Evolutionary conservation across 2,888 invertebrate genomes (phyloP).

Genomic region (Reticulitermes lucifugus): DNA sequence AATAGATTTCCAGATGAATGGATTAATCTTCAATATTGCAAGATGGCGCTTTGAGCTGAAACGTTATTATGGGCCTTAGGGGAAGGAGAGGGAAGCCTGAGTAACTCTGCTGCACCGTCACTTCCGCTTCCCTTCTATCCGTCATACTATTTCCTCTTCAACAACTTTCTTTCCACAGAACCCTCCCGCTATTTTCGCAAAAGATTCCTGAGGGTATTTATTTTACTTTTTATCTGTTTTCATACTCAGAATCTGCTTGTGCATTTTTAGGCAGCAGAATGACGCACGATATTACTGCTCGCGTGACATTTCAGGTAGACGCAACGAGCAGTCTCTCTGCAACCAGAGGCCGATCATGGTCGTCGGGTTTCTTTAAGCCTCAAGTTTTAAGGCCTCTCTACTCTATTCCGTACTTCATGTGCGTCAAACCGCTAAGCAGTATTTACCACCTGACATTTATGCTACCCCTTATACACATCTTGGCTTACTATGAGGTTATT

Average conservation of each 20-base stretch:
- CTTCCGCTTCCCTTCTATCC: not conserved
- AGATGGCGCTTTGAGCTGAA: slow-evolving; percentile 14
- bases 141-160: not conserved
- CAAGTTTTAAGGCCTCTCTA: not conserved
- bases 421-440: not conserved
- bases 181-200: not conserved
- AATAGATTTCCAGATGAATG: slow-evolving; percentile 47
- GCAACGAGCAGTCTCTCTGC: not conserved
- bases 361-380: not conserved
- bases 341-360: not conserved
- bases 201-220: not conserved
- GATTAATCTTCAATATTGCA: slow-evolving; percentile 47
- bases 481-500: not conserved
- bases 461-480: not conserved
- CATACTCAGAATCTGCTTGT: not conserved
- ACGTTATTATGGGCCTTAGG: slow-evolving; percentile 20
- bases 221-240: not conserved
- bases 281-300: not conserved
- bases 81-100: not conserved
- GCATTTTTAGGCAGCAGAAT: not conserved
- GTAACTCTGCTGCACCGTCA: not conserved
- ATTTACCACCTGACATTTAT: not conserved
- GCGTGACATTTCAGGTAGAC: not conserved
- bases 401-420: not conserved
- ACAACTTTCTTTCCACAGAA: not conserved